Evolutionary conservation across 2,888 invertebrate species (phyloP), one percentile per base, ranked within the genome.

Genomic region (Eilema griseolum): DNA sequence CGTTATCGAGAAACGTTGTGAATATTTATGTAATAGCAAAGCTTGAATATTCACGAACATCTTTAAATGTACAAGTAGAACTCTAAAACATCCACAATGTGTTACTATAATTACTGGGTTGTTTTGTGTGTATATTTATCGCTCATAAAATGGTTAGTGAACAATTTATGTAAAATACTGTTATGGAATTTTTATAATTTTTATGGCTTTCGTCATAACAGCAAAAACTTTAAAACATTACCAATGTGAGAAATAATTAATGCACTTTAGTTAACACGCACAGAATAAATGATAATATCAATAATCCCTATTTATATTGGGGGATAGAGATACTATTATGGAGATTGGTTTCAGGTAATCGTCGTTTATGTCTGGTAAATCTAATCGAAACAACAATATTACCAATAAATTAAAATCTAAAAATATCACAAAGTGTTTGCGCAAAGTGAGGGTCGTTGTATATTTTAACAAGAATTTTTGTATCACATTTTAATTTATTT

Each of bases 1-100:
- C 72, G 72, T 77, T 81, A 77, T 74, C 64, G 70, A 74, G 73
- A 73, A 72, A 72, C 69, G 61, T 72, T 71, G 70, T 73, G 73
- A 70, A 71, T 76, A 76, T 76, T 76, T 64, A 37, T 75, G 66
- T 63, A 72, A 41, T 64, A 69, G 65, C 60, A 79, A 79, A 76
- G 61, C 65, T 59, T 24, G 59, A 69, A 60, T 64, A 64, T 61
- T 52, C n/a, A 37, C 57, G 59, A 23, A 28, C 31, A 28, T 28
- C 60, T 31, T 4, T 46, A 60, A 24, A 37, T 31, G 59, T 20
- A 52, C 52, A 52, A n/a, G 52, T 52, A 52, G n/a, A 52, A 4
- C 52, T 52, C 52, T 52, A 52, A 52, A n/a, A 52, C 46, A 52
- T 52, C 10, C n/a, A 52, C 52, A 52, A 52, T n/a, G 52, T 52